A percentile compares a stretch with the other conserved stretches of the same genome.
Evolutionary conservation across 2,797 vertebrate genomes (phyloP).

Genomic region (Taenioides sp.): DNA sequence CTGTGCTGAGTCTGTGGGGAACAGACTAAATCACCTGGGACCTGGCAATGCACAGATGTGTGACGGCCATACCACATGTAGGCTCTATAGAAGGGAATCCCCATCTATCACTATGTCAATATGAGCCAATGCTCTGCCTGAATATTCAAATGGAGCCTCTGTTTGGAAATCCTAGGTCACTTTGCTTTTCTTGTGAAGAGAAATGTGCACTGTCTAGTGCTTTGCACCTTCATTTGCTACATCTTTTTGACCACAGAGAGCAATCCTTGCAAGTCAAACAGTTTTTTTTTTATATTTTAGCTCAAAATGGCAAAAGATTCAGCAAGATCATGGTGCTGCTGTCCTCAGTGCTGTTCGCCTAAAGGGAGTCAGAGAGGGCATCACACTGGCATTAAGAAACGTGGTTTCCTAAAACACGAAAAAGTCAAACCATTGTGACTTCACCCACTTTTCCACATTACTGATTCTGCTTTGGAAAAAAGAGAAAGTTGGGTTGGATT

Average conservation of each 20-base stretch:
- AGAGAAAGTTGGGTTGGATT: neutral
- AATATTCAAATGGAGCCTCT: slow-evolving; percentile 1
- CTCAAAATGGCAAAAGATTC: slow-evolving; percentile 62
- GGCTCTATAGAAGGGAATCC: slow-evolving; percentile 36
- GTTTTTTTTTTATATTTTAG: slow-evolving; percentile 40
- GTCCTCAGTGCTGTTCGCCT: neutral
- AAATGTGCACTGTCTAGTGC: slow-evolving; percentile 16
- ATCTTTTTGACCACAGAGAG: slow-evolving; percentile 26
- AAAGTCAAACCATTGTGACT: slow-evolving; percentile 22
- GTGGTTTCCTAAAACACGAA: slow-evolving; percentile 29
- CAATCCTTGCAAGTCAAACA: slow-evolving; percentile 57
- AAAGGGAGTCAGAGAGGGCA: slow-evolving; percentile 26
- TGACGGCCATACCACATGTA: slow-evolving; percentile 28
- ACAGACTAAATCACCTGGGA: slow-evolving; percentile 34
- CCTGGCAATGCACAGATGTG: slow-evolving; percentile 24
- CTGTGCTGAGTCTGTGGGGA: slow-evolving; percentile 25
- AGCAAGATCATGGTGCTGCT: slow-evolving; percentile 35
- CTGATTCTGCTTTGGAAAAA: slow-evolving; percentile 16
- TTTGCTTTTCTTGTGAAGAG: slow-evolving; percentile 11
- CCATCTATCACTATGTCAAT: slow-evolving; percentile 43
- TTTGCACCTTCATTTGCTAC: slow-evolving; percentile 34
- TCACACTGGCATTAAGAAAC: slow-evolving; percentile 45
- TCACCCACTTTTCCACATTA: slow-evolving; percentile 7
- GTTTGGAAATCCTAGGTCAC: slow-evolving; percentile 20
- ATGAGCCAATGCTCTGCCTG: slow-evolving; percentile 18